These are phyloP conservation scores for Nymphalis io DNA, from an alignment of 1,140 invertebrate genomes.

Conservation along the genomic window DNA sequence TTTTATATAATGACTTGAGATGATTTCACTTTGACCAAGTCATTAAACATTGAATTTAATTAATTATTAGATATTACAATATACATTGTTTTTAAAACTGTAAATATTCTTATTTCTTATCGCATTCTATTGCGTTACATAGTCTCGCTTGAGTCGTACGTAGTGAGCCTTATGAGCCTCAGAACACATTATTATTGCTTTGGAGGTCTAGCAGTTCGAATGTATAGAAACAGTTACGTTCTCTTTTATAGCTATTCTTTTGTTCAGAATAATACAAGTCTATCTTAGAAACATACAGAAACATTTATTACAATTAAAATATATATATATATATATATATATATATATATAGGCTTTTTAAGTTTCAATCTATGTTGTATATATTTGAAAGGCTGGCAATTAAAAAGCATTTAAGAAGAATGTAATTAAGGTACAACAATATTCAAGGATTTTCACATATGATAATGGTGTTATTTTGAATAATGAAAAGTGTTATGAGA, in stretches of 20 bases:
- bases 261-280: constrained; percentile 7
- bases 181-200: constrained; percentile 5
- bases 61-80: no score
- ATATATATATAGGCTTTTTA: no score
- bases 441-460: constrained; percentile 23
- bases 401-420: constrained; percentile 12
- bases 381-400: no score
- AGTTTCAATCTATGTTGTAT: no score
- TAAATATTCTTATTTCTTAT: no score
- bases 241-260: constrained; percentile 11
- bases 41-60: no score
- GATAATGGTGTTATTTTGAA: constrained; percentile 11
- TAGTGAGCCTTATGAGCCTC: not conserved
- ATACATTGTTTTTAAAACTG: no score
- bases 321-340: no score
- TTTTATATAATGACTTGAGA: no score
- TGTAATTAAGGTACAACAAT: not conserved
- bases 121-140: not conserved
- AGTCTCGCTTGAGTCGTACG: not conserved
- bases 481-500: constrained; percentile 7
- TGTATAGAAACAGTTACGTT: constrained; percentile 3
- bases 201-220: constrained; percentile 8
- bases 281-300: not conserved
- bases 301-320: no score
- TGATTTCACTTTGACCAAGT: no score